A percentile compares a stretch with the other conserved stretches of the same genome.
These are phyloP conservation scores for Hemiscyllium ocellatum DNA, from an alignment of 2,113 vertebrate species.

Conservation along the genomic window DNA sequence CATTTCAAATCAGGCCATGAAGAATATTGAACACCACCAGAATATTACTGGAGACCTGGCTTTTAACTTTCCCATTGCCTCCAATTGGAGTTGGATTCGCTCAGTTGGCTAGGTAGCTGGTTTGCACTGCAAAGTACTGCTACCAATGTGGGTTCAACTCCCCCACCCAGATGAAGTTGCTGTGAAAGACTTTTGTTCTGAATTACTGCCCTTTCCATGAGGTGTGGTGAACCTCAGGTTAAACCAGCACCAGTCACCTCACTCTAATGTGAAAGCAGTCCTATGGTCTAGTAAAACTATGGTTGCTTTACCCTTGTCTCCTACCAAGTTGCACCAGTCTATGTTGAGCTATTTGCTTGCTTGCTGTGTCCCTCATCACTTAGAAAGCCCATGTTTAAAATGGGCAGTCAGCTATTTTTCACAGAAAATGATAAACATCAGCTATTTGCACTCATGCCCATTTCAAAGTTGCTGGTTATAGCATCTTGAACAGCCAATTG, in stretches of 20 bases:
- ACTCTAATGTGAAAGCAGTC: too few relatives aligned
- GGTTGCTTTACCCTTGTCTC: not conserved
- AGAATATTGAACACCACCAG: not conserved
- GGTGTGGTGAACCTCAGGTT: too few relatives aligned
- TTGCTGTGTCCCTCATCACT: not conserved
- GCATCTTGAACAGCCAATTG: not conserved
- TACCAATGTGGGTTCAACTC: too few relatives aligned
- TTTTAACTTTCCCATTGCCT: not conserved
- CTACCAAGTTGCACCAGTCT: not conserved
- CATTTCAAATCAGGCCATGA: not conserved
- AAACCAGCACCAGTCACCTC: too few relatives aligned
- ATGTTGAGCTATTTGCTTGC: not conserved
- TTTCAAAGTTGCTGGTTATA: not conserved
- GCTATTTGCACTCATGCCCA: not conserved
- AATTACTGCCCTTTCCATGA: too few relatives aligned
- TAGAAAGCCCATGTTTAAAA: not conserved
- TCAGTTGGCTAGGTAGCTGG: too few relatives aligned
- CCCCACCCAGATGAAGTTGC: too few relatives aligned
- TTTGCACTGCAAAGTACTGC: too few relatives aligned
- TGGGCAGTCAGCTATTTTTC: not conserved
- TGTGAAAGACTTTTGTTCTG: too few relatives aligned
- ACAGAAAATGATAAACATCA: not conserved
- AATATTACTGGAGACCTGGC: not conserved
- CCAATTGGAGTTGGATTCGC: too few relatives aligned
- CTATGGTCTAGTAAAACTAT: too few relatives aligned